A percentile compares a stretch with the other conserved stretches of the same genome.
Evolutionary conservation across 2,113 vertebrate species (phyloP).

Genomic region (Pterocles gutturalis): DNA sequence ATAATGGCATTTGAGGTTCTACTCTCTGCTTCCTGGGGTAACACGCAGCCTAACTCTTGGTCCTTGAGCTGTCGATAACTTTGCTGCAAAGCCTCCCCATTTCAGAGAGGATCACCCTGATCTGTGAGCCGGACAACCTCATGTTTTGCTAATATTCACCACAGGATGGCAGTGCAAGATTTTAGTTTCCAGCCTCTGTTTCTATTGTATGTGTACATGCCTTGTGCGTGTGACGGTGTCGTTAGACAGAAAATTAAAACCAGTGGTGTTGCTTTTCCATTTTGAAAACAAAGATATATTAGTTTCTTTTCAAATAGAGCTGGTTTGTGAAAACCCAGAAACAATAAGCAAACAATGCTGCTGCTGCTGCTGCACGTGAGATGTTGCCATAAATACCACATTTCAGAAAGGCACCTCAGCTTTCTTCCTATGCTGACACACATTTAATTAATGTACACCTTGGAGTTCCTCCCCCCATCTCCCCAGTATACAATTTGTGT

Average conservation of each 20-base stretch:
- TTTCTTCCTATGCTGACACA: background rate
- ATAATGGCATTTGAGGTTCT: background rate
- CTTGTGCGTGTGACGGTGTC: background rate
- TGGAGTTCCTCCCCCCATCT: no score
- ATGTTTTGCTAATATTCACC: background rate
- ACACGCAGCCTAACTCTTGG: rapidly evolving
- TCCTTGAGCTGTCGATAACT: background rate
- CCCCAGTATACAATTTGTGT: background rate
- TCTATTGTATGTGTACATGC: background rate
- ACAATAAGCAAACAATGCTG: background rate
- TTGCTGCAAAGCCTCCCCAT: background rate
- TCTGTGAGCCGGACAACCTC: rapidly evolving
- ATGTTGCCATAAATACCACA: background rate
- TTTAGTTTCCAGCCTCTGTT: background rate
- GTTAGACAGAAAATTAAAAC: constrained; percentile 56
- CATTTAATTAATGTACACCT: background rate
- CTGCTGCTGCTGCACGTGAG: background rate
- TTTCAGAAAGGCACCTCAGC: background rate
- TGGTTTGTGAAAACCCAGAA: background rate
- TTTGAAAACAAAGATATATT: constrained; percentile 23
- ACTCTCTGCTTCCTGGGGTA: background rate
- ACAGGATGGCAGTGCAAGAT: constrained; percentile 60
- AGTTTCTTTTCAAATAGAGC: background rate
- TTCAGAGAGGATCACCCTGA: background rate
- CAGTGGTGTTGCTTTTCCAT: constrained; percentile 37